Conservation (phyloP, 2,113 vertebrate species). For the Eptesicus fuscus region DNA sequence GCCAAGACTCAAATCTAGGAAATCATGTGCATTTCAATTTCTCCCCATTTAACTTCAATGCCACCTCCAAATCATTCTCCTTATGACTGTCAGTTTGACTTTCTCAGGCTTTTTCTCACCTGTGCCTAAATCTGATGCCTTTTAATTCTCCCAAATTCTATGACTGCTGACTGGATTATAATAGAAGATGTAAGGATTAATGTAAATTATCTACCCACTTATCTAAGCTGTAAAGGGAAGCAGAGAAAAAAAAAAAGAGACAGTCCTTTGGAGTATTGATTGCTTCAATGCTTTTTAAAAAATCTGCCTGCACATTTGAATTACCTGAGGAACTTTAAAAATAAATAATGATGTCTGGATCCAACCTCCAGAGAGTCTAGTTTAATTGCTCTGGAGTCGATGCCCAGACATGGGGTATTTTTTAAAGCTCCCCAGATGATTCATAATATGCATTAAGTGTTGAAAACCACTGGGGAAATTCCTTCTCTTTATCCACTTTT, state of each 20-base stretch:
- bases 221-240: not conserved
- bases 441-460: not conserved
- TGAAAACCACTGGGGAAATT: not conserved
- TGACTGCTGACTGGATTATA: not conserved
- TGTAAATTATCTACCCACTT: not conserved
- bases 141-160: not conserved
- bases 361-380: not conserved
- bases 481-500: not conserved
- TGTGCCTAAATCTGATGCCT: not conserved
- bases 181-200: not conserved
- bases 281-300: not conserved
- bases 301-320: not conserved
- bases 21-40: not conserved
- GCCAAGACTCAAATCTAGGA: constrained; percentile 13
- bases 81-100: not conserved
- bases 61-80: not conserved
- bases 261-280: not conserved
- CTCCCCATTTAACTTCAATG: not conserved
- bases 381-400: constrained; percentile 2
- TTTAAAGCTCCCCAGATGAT: not conserved
- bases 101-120: not conserved
- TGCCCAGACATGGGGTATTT: not conserved
- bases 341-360: constrained; percentile 1
- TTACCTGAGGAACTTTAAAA: constrained; percentile 42
- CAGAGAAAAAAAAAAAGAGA: not conserved